phyloP scores from a whole-genome alignment of 2,113 vertebrate species.

The Forbesichthys papilliferus region DNA sequence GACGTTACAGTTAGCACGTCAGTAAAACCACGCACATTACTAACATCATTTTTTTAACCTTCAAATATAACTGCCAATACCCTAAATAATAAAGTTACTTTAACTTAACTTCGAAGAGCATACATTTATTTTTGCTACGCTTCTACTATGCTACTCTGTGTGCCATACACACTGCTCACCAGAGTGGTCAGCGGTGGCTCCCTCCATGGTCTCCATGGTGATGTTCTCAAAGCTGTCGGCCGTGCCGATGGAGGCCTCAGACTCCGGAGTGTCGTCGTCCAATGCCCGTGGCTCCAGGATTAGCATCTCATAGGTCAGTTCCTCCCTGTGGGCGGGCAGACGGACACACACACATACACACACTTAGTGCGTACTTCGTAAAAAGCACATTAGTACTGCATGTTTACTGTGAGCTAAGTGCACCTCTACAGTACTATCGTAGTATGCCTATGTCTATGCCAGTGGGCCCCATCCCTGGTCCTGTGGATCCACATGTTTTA shows the following conservation, averaged over 20 bases:
- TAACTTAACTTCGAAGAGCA: no score
- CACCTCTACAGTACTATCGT: no score
- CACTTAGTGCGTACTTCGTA: neutral
- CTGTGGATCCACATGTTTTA: no score
- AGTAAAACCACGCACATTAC: no score
- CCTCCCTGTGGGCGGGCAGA: slow-evolving; percentile 78
- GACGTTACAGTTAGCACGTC: no score
- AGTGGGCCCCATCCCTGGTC: no score
- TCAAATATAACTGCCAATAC: no score
- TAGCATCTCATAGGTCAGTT: slow-evolving; percentile 92
- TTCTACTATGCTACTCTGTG: neutral
- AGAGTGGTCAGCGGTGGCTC: slow-evolving; percentile 75
- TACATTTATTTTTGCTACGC: no score
- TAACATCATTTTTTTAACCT: no score
- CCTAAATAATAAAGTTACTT: no score
- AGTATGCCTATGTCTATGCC: no score
- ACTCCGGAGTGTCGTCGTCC: slow-evolving; percentile 91
- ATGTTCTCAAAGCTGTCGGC: slow-evolving; percentile 93
- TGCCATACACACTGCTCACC: slow-evolving; percentile 64
- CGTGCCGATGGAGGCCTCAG: slow-evolving; percentile 90
- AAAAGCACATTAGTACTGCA: neutral
- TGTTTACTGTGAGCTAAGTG: no score
- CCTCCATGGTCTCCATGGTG: slow-evolving; percentile 81
- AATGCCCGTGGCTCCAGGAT: slow-evolving; percentile 88
- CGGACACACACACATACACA: neutral